Evolutionary conservation across 2,888 invertebrate genomes (phyloP), one percentile per base, ranked within the genome.

Genomic region (Stegana nigrithorax): DNA sequence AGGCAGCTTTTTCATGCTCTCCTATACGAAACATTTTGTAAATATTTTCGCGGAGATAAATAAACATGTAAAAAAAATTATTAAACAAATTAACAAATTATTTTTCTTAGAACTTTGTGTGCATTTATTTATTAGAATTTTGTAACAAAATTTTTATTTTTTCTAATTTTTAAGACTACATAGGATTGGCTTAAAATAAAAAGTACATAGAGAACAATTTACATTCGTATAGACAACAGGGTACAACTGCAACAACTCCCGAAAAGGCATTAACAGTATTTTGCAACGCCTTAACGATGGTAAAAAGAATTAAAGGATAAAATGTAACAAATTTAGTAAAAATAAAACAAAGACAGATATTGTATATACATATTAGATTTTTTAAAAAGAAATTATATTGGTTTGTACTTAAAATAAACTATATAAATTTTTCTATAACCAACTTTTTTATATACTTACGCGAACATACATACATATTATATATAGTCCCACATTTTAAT

Each of bases 91-190:
- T 27, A 12, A 51, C 17, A 36, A 6, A 10, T 32, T 55, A 36
- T 12, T 36, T 29, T 14, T 53, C 29, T 6, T 21, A 36, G 53
- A 17, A 32, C n/a, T 55, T 55, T 21, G 27, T 55, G 53, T 36
- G 53, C 53, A 55, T 55, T 55, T 55, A 55, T 55, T 53, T 32
- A 21, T 17, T 44, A 44, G 32, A 32, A 32, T 2, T 39, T 39
- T 39, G 2, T 39, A 4, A 2, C 14, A 14, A 10, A 10, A 29
- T 29, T 29, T 6, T 29, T 29, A 29, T 29, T 29, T 39, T 39
- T 39, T 39, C 5, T 39, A 8, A 39, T 39, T 39, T 39, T 5
- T 2, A 8, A 39, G 17, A 39, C 50, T 50, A 50, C 50, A 50
- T 50, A 50, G 50, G 50, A 50, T 50, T 50, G 50, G n/a, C 50